Evolutionary conservation across 53 echinoderm and acorn worm species (phyloP).

Genomic region (Zoroaster sp.): DNA sequence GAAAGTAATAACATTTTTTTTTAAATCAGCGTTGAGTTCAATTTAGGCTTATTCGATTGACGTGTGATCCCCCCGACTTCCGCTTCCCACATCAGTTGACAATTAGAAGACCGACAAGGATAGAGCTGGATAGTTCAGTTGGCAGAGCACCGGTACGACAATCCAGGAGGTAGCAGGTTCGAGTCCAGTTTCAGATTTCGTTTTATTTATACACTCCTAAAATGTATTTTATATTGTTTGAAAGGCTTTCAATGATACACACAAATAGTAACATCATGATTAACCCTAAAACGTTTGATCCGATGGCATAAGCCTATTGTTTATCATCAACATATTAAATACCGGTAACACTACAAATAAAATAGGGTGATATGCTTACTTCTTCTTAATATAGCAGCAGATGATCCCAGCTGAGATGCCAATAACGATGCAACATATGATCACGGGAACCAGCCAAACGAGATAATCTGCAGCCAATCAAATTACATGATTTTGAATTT

Average conservation of each 20-base stretch:
- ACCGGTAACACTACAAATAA: not conserved
- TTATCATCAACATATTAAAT: not conserved
- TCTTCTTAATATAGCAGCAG: not conserved
- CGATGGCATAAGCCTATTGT: no score
- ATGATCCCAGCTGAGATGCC: not conserved
- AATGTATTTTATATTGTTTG: not conserved
- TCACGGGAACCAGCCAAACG: not conserved
- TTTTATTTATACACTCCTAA: no score
- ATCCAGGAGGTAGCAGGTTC: no score
- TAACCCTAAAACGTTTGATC: no score
- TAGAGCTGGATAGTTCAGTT: not conserved
- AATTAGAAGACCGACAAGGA: no score
- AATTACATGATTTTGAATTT: no score
- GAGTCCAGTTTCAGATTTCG: no score
- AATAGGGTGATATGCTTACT: not conserved
- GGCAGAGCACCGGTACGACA: not conserved
- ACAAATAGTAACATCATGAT: not conserved
- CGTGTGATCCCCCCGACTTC: no score
- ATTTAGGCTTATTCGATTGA: no score
- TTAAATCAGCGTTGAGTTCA: no score
- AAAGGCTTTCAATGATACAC: not conserved
- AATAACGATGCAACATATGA: not conserved
- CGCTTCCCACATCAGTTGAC: no score
- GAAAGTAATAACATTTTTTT: no score
- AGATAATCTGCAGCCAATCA: not conserved